Evolutionary conservation across 2,113 vertebrate species (phyloP).

Genomic region (Semicossyphus pulcher): DNA sequence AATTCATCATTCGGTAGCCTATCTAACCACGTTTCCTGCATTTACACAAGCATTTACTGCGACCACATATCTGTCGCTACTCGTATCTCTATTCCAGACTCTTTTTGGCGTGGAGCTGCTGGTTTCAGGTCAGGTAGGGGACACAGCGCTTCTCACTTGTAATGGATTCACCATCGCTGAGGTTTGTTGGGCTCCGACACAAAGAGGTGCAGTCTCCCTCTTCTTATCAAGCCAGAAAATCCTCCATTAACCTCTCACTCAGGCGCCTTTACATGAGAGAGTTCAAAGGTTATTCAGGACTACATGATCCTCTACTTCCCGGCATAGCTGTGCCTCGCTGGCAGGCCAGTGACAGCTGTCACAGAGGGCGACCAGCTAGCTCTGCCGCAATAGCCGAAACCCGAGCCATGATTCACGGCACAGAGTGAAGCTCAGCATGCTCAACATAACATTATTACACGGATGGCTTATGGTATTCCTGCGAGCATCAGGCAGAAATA

Average conservation of each 20-base stretch:
- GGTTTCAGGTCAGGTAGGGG: slow-evolving; percentile 76
- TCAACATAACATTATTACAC: slow-evolving; percentile 62
- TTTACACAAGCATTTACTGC: slow-evolving; percentile 63
- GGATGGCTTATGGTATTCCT: slow-evolving; percentile 50
- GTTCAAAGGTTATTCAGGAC: slow-evolving; percentile 67
- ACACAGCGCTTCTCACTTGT: slow-evolving; percentile 68
- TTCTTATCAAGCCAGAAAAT: slow-evolving; percentile 64
- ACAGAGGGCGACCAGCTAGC: slow-evolving; percentile 42
- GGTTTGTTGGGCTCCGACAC: slow-evolving; percentile 64
- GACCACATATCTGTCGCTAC: slow-evolving; percentile 73
- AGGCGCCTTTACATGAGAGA: slow-evolving; percentile 27
- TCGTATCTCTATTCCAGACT: slow-evolving; percentile 72
- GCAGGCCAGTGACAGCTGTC: slow-evolving; percentile 55
- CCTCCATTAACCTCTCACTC: slow-evolving; percentile 55
- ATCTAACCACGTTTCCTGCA: slow-evolving; percentile 69
- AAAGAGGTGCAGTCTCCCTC: slow-evolving; percentile 66
- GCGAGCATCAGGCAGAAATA: slow-evolving; percentile 56
- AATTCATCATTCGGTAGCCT: slow-evolving; percentile 69
- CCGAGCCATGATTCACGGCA: slow-evolving; percentile 33
- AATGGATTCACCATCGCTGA: slow-evolving; percentile 80
- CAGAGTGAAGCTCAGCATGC: slow-evolving; percentile 37
- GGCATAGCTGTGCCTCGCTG: slow-evolving; percentile 23
- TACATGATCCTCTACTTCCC: slow-evolving; percentile 58
- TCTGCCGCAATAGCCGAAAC: slow-evolving; percentile 38
- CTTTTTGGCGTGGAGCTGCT: slow-evolving; percentile 59